phyloP scores from a whole-genome alignment of 1,140 invertebrate genomes.

The Brachionus plicatilis region DNA sequence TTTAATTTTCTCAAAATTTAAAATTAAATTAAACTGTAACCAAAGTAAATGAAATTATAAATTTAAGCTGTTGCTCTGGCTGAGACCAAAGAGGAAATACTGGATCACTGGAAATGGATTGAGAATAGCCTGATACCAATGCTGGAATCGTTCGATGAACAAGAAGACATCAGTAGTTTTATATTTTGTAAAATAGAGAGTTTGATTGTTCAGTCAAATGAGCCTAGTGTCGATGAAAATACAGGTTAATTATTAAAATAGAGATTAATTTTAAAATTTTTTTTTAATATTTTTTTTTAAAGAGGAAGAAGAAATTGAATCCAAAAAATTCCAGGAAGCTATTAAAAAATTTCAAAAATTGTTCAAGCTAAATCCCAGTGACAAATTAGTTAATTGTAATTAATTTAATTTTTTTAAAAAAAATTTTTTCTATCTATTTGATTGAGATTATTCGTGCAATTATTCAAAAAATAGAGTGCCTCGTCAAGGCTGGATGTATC shows the following conservation, averaged over 20 bases:
- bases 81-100: slow-evolving; percentile 76
- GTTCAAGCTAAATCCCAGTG: slow-evolving; percentile 83
- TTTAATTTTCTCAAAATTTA: background rate
- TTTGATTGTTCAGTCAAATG: slow-evolving; percentile 63
- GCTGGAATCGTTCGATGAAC: slow-evolving; percentile 2
- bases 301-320: slow-evolving; percentile 60
- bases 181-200: slow-evolving; percentile 82
- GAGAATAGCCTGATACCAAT: slow-evolving; percentile 74
- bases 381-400: slow-evolving; percentile 94
- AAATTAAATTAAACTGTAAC: background rate
- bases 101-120: slow-evolving; percentile 88
- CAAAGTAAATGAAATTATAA: slow-evolving; percentile 9
- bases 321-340: slow-evolving; percentile 70
- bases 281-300: slow-evolving; percentile 13
- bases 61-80: slow-evolving; percentile 68
- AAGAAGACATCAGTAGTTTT: slow-evolving; percentile 33
- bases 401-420: slow-evolving; percentile 47
- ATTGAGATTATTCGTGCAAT: slow-evolving; percentile 64
- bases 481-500: slow-evolving; percentile 87
- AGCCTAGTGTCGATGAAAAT: slow-evolving; percentile 46
- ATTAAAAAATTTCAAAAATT: slow-evolving; percentile 78
- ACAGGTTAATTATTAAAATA: background rate
- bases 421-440: slow-evolving; percentile 41
- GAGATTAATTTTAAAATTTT: background rate
- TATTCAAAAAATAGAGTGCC: slow-evolving; percentile 87